Evolutionary conservation across 2,113 vertebrate species (phyloP).

Genomic region (Mugil cephalus): DNA sequence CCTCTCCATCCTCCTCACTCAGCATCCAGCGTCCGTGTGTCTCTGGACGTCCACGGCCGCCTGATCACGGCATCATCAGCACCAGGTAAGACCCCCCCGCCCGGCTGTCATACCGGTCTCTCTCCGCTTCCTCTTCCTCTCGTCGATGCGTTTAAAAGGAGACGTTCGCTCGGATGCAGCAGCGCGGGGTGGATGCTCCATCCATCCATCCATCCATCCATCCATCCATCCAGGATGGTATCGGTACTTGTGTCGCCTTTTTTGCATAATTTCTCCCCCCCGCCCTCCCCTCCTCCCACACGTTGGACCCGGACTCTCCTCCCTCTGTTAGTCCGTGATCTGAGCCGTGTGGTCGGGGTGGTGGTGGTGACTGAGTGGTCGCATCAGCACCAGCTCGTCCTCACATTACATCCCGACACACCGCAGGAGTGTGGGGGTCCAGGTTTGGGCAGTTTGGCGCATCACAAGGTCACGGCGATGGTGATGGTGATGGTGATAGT

Average conservation of each 20-base stretch:
- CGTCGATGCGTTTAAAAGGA: neutral
- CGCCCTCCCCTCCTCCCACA: too few relatives aligned
- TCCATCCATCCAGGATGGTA: conserved; percentile 25
- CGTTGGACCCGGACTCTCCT: neutral
- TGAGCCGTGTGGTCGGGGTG: conserved; percentile 33
- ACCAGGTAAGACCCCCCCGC: conserved; percentile 54
- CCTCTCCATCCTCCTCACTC: conserved; percentile 17
- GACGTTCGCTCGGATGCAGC: neutral
- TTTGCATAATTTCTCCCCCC: neutral
- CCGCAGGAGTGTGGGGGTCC: conserved; percentile 7
- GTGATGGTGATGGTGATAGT: neutral
- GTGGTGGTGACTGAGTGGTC: neutral
- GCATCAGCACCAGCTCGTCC: conserved; percentile 38
- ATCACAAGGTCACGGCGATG: conserved; percentile 69
- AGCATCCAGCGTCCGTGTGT: conserved; percentile 44
- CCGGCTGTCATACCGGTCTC: neutral
- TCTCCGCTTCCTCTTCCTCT: neutral
- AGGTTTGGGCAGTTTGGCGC: conserved; percentile 42
- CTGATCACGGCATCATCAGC: conserved; percentile 25
- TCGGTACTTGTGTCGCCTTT: neutral
- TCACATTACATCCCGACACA: conserved; percentile 42
- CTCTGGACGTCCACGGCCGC: conserved; percentile 44
- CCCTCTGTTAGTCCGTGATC: conserved; percentile 9
- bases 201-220: neutral
- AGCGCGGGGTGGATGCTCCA: conserved; percentile 29